Conservation (phyloP, 2,797 vertebrate genomes). For the Percopsis omiscomaycus region DNA sequence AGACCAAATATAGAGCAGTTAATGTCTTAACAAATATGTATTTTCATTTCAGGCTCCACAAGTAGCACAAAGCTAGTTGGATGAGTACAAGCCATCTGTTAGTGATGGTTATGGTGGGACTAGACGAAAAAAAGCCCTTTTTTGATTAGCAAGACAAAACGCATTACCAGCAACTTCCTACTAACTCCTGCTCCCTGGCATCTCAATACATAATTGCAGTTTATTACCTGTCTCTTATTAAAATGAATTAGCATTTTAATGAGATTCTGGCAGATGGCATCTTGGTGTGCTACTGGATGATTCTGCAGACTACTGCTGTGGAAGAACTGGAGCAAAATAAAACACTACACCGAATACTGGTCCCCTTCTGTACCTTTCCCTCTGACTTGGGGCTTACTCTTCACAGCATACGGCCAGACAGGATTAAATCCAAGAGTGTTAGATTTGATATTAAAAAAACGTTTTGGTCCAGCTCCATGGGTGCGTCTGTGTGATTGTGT, state of each 20-base stretch:
- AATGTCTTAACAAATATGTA: too few relatives aligned
- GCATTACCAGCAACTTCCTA: constrained; percentile 59
- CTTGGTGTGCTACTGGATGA: constrained; percentile 71
- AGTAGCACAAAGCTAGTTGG: too few relatives aligned
- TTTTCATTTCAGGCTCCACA: too few relatives aligned
- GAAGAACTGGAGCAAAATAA: constrained; percentile 34
- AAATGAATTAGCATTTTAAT: constrained; percentile 88
- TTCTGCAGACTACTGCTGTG: constrained; percentile 46
- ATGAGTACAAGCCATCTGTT: too few relatives aligned
- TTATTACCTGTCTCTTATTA: constrained; percentile 88
- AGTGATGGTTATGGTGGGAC: not conserved
- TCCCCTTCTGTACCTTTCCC: constrained; percentile 5
- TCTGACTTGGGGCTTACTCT: constrained; percentile 3
- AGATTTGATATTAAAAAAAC: constrained; percentile 7
- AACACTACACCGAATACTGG: constrained; percentile 30
- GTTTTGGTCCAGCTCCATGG: not conserved
- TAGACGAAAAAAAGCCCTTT: not conserved
- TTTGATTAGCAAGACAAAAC: constrained; percentile 46
- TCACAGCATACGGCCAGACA: not conserved
- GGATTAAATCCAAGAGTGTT: not conserved
- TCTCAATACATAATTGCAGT: constrained; percentile 84
- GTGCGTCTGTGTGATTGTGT: constrained; percentile 13
- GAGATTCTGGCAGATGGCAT: constrained; percentile 80
- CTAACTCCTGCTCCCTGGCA: constrained; percentile 67
- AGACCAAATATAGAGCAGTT: too few relatives aligned